These are phyloP conservation scores for Meandrusa payeni DNA, from an alignment of 2,888 invertebrate species.

Conservation along the genomic window DNA sequence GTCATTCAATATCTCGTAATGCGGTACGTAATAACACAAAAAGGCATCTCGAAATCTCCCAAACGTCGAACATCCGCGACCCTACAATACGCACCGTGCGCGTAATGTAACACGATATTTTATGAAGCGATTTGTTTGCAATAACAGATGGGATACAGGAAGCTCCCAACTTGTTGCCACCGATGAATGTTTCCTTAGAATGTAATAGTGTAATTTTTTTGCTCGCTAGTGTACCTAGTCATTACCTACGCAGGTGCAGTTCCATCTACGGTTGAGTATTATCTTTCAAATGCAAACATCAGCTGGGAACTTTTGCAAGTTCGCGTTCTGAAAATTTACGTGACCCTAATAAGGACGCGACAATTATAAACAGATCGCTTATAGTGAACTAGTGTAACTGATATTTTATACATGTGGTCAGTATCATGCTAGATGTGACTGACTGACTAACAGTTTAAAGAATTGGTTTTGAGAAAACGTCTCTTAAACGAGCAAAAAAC, in stretches of 20 bases:
- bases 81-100: constrained; percentile 42
- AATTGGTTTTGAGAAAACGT: no score
- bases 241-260: constrained; percentile 44
- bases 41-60: constrained; percentile 57
- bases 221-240: constrained; percentile 49
- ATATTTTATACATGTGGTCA: no score
- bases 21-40: constrained; percentile 56
- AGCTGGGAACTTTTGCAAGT: constrained; percentile 32
- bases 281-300: constrained; percentile 39
- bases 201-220: constrained; percentile 48
- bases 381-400: no score
- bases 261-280: constrained; percentile 35
- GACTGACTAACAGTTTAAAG: no score
- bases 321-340: constrained; percentile 26
- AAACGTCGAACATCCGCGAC: constrained; percentile 60
- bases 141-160: constrained; percentile 74
- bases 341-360: constrained; percentile 1
- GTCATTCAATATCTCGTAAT: constrained; percentile 71
- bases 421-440: no score
- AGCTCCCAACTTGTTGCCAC: constrained; percentile 68
- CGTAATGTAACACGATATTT: constrained; percentile 71
- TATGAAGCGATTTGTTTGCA: constrained; percentile 64
- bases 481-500: no score
- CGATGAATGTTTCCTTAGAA: constrained; percentile 45
- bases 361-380: constrained; percentile 7